Evolutionary conservation across 2,113 vertebrate genomes (phyloP).

Genomic region (Phylloscopus whistleri): DNA sequence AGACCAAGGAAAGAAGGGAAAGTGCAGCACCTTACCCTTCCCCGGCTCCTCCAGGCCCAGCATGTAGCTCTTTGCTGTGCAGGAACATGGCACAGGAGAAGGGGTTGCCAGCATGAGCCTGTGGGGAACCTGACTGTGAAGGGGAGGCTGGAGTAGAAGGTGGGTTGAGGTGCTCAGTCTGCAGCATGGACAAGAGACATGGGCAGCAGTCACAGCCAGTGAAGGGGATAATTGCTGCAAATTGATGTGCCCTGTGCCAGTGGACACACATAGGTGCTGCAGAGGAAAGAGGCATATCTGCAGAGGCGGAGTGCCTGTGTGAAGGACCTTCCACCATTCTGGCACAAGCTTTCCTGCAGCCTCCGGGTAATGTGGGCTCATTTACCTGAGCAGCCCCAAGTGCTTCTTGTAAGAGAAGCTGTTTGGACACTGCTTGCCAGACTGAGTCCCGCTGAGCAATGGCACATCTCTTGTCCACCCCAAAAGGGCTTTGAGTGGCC

Average conservation of each 20-base stretch:
- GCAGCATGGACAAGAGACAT: rapidly evolving
- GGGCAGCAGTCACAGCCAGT: background rate
- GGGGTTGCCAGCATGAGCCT: background rate
- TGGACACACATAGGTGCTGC: background rate
- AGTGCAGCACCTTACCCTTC: background rate
- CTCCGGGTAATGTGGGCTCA: background rate
- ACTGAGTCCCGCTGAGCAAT: background rate
- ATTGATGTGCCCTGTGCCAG: background rate
- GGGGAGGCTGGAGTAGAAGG: background rate
- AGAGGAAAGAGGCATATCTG: background rate
- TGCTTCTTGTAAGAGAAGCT: background rate
- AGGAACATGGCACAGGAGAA: background rate
- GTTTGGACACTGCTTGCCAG: background rate
- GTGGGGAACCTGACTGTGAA: background rate
- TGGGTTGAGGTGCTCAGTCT: background rate
- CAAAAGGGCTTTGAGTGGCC: background rate
- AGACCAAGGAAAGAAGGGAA: background rate
- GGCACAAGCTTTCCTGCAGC: background rate
- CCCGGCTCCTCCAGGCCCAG: background rate
- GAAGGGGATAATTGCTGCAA: rapidly evolving
- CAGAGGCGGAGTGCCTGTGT: background rate
- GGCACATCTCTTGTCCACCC: background rate
- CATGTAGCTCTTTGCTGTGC: background rate
- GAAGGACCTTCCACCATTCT: background rate
- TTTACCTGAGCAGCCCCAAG: background rate